phyloP scores from a whole-genome alignment of 2,888 invertebrate species.

The Brachyopa scutellaris region DNA sequence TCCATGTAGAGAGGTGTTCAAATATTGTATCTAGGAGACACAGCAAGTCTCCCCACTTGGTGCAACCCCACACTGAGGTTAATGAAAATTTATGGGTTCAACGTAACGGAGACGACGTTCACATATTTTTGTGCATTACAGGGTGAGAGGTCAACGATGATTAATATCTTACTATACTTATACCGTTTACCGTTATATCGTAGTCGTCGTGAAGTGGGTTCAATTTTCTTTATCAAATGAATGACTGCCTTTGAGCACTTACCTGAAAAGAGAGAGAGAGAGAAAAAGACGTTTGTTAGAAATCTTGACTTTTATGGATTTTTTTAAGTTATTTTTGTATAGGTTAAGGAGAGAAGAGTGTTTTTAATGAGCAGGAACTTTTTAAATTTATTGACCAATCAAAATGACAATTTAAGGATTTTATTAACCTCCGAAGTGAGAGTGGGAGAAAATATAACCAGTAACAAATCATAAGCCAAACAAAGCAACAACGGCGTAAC shows the following conservation, averaged over 20 bases:
- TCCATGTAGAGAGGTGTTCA: constrained; percentile 62
- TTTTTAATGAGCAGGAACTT: too few relatives aligned
- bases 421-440: too few relatives aligned
- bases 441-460: too few relatives aligned
- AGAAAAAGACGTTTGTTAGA: constrained; percentile 42
- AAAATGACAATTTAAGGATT: too few relatives aligned
- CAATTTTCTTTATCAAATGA: constrained; percentile 62
- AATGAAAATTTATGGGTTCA: constrained; percentile 71
- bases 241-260: constrained; percentile 62
- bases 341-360: neutral
- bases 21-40: constrained; percentile 28
- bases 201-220: constrained; percentile 45
- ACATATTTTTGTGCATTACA: constrained; percentile 33
- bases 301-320: constrained; percentile 39
- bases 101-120: constrained; percentile 38
- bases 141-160: constrained; percentile 49
- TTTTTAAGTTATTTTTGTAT: neutral
- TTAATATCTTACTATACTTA: constrained; percentile 57
- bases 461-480: too few relatives aligned
- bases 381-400: too few relatives aligned
- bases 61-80: constrained; percentile 49
- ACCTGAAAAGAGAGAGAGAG: constrained; percentile 57
- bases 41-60: constrained; percentile 14
- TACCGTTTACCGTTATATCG: too few relatives aligned
- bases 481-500: too few relatives aligned